Conservation (phyloP, 2,797 vertebrate genomes). For the Spea hammondii region DNA sequence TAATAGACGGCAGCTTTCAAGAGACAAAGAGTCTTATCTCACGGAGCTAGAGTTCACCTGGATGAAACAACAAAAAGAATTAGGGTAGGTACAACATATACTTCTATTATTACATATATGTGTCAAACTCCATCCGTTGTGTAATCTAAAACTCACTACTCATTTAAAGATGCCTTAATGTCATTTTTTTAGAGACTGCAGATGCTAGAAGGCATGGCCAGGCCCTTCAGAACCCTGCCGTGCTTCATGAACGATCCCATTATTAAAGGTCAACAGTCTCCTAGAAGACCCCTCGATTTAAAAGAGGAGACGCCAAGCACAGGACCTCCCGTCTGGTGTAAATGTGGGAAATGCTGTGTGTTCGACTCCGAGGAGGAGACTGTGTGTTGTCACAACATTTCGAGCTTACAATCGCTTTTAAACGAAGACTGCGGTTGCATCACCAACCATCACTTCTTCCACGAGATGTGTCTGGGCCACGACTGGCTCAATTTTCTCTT, state of each 20-base stretch:
- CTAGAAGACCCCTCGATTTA: not conserved
- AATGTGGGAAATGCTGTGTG: slow-evolving; percentile 16
- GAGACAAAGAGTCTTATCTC: not conserved
- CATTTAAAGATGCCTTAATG: not conserved
- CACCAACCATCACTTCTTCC: slow-evolving; percentile 11
- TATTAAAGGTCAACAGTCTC: not conserved
- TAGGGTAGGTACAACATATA: not conserved
- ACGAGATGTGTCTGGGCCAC: slow-evolving; percentile 16
- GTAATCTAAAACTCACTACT: too few species aligned
- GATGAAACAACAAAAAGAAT: slow-evolving; percentile 8
- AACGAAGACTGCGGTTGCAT: slow-evolving; percentile 11
- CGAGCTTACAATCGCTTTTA: not conserved
- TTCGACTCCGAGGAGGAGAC: not conserved
- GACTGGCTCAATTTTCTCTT: slow-evolving; percentile 32
- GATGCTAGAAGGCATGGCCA: not conserved
- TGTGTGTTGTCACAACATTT: slow-evolving; percentile 21
- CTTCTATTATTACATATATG: too few species aligned
- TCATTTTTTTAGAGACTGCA: slow-evolving; percentile 8
- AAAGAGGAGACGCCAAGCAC: not conserved
- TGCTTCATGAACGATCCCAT: not conserved
- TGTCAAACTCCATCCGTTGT: too few species aligned
- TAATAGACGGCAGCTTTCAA: not conserved
- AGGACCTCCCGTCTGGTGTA: slow-evolving; percentile 9
- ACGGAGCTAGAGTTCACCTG: not conserved
- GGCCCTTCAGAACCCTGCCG: not conserved